A percentile compares a stretch with the other conserved stretches of the same genome.
Evolutionary conservation across 2,113 vertebrate genomes (phyloP).

Genomic region (Himantopus leucocephalus): DNA sequence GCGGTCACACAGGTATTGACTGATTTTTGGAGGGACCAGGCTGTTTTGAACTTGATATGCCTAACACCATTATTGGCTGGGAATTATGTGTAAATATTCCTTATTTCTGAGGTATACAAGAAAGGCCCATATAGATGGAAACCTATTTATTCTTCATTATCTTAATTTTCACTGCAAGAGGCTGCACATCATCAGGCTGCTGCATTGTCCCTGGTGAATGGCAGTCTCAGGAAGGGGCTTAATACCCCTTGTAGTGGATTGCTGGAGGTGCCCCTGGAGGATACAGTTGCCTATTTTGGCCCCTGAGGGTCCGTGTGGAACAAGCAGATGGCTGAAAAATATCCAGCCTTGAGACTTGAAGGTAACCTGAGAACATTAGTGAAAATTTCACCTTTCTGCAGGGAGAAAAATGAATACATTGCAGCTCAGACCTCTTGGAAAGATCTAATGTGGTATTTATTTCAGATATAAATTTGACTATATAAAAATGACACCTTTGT

Average conservation of each 20-base stretch:
- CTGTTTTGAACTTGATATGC: not conserved
- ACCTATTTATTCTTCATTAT: not conserved
- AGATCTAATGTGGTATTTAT: slow-evolving; percentile 24
- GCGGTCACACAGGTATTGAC: not conserved
- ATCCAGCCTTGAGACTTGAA: not conserved
- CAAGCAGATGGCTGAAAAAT: not conserved
- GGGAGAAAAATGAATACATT: not conserved
- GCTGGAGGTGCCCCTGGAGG: not conserved
- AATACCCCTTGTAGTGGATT: not conserved
- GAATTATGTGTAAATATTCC: not conserved
- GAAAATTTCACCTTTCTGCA: not conserved
- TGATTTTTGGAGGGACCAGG: not conserved
- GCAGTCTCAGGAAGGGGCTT: not conserved
- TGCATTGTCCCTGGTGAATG: not conserved
- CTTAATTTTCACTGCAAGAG: not conserved
- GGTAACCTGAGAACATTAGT: not conserved
- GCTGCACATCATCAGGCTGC: not conserved
- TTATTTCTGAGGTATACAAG: not conserved
- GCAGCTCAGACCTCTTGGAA: not conserved
- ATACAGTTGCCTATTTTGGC: not conserved
- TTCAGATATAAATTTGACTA: slow-evolving; percentile 40
- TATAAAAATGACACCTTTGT: slow-evolving; percentile 29
- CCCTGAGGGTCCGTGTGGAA: not conserved
- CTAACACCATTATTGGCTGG: not conserved
- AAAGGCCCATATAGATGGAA: not conserved